These are phyloP conservation scores for Dioctria linearis DNA, from an alignment of 2,888 invertebrate genomes.

Conservation along the genomic window DNA sequence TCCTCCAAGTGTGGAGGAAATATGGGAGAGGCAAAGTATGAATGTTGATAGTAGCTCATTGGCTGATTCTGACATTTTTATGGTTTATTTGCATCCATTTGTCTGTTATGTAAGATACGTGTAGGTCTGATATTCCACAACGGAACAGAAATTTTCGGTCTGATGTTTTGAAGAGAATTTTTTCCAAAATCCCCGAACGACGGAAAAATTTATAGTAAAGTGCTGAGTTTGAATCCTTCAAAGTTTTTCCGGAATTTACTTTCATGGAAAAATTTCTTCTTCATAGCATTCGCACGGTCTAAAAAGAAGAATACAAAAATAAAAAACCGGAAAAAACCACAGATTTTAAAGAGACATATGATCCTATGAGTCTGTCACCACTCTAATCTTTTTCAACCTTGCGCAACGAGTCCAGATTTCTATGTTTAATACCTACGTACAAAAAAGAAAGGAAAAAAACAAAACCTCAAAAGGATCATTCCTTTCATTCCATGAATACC, in stretches of 20 bases:
- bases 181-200: not conserved
- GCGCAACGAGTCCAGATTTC: not conserved
- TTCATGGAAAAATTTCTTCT: too few relatives aligned
- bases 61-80: slow-evolving; percentile 33
- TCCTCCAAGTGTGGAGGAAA: not conserved
- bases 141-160: not conserved
- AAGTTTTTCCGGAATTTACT: not conserved
- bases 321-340: not conserved
- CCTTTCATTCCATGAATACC: not conserved
- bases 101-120: not conserved
- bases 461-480: not conserved
- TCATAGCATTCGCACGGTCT: too few relatives aligned
- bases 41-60: not conserved
- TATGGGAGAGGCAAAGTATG: not conserved
- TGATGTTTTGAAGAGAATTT: not conserved
- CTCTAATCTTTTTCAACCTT: not conserved
- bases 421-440: not conserved
- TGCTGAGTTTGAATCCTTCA: not conserved
- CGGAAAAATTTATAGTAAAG: not conserved
- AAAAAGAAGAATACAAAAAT: too few relatives aligned
- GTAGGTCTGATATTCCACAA: slow-evolving; percentile 5
- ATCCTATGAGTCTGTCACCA: not conserved
- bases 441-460: not conserved
- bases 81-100: slow-evolving; percentile 29
- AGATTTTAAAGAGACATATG: not conserved